These are phyloP conservation scores for Potamarius usumacintae DNA, from an alignment of 2,113 vertebrate genomes.

Conservation along the genomic window DNA sequence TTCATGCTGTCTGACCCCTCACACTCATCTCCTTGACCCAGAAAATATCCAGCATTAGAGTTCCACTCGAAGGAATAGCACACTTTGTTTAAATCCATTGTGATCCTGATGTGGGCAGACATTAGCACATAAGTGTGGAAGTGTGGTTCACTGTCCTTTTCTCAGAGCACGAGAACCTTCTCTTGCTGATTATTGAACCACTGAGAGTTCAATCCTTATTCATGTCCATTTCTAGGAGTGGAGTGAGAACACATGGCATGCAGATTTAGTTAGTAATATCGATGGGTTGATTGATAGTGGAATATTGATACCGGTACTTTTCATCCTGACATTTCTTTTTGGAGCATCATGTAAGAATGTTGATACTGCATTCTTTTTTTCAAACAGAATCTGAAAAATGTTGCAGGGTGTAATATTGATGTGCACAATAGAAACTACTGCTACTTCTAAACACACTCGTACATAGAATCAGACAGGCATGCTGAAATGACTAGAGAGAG, in stretches of 20 bases:
- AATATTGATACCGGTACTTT: background rate
- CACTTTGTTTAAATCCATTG: constrained; percentile 2
- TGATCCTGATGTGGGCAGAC: constrained; percentile 7
- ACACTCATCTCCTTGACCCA: constrained; percentile 48
- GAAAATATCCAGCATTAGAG: constrained; percentile 26
- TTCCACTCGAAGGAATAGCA: constrained; percentile 23
- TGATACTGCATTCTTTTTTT: background rate
- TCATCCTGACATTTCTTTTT: background rate
- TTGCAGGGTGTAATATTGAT: background rate
- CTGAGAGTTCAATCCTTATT: background rate
- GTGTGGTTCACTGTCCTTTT: background rate
- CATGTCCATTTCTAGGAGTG: background rate
- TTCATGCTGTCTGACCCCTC: constrained; percentile 26
- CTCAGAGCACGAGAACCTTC: background rate
- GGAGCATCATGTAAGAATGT: background rate
- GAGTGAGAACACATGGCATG: background rate
- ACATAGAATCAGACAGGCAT: background rate
- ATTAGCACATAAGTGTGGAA: background rate
- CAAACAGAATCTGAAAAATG: background rate
- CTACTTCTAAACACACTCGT: background rate
- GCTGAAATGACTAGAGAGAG: background rate
- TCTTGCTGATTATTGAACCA: background rate
- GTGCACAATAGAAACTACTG: background rate
- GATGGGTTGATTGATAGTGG: background rate
- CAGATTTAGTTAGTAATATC: too few relatives aligned